phyloP scores from a whole-genome alignment of 92 coral and sea anemone species.

The Siderastrea radians region DNA sequence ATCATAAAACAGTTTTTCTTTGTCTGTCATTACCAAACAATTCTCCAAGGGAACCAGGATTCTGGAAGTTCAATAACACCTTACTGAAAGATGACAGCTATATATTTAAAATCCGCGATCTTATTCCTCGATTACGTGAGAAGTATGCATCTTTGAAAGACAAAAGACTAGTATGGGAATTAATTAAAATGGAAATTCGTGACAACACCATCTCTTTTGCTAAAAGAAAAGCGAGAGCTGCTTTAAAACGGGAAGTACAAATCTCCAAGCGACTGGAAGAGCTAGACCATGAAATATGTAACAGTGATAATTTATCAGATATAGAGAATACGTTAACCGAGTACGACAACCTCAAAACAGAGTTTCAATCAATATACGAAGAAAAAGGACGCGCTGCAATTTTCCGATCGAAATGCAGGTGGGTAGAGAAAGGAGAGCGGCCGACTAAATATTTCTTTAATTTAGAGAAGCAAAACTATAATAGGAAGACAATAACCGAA shows the following conservation, averaged over 20 bases:
- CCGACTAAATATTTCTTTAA: no score
- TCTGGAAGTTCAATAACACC: not conserved
- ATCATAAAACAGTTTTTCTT: not conserved
- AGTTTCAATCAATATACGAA: not conserved
- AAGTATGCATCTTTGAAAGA: not conserved
- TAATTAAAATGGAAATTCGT: not conserved
- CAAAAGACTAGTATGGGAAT: not conserved
- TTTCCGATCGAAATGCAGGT: not conserved
- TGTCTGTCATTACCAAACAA: not conserved
- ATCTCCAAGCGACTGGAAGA: not conserved
- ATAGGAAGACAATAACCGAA: no score
- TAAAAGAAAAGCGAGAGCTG: not conserved
- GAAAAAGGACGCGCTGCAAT: not conserved
- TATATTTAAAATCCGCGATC: not conserved
- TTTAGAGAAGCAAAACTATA: no score
- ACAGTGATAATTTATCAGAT: not conserved
- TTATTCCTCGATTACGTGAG: not conserved
- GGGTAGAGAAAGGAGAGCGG: no score
- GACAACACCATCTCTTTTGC: not conserved
- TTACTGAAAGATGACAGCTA: not conserved
- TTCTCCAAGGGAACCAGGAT: not conserved
- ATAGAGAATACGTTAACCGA: not conserved
- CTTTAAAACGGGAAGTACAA: not conserved
- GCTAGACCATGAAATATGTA: not conserved
- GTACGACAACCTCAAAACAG: not conserved